Base-by-base conservation (phyloP, 2,797 vertebrate species). In the Vultur gryphus region DNA sequence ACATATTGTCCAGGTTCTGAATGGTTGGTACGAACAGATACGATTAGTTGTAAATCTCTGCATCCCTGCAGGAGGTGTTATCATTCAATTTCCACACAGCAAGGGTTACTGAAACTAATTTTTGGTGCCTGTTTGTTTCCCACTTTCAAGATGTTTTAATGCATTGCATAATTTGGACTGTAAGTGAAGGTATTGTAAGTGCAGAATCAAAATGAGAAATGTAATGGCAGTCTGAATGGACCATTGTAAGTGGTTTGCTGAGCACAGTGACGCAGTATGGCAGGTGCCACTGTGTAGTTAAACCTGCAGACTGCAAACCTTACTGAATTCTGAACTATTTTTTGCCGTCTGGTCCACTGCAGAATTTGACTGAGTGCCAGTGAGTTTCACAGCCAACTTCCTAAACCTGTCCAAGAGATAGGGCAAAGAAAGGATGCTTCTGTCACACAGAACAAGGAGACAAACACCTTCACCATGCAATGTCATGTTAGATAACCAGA, bases 21-120 rank as follows among this genome's bases (percentile, higher is more conserved):
- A 55, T 73, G 73, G 41, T 62, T 85, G 62, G 62, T 73, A 73
- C 1, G 9, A 57, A 43, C 21, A 87, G 44, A 80, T 51, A 71
- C 31, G 33, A 75, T 90, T 84, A 55, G 54, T 61, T 94, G 70
- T 89, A 82, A 87, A 94, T 70, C 57, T 87, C 57, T 62, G 31
- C 31, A 70, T 54, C 71, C 78, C 90, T 79, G 35, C 20, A 1
- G 43, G 51, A 43, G 57, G 64, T 94, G 79, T 96, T 87, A 85
- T 83, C 86, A 72, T 97, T 97, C 94, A 89, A 95, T 98, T 98
- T 97, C 94, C 91, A 85, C 96, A 84, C 84, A 95, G 96, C 92
- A 78, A 91, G 97, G 52, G 70, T 94, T 96, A 93, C 77, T 49
- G 79, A 94, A 97, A 86, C 87, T 97, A 93, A 97, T 97, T 97